Evolutionary conservation across 1,140 invertebrate genomes (phyloP).

Genomic region (Camponotus vicinus): DNA sequence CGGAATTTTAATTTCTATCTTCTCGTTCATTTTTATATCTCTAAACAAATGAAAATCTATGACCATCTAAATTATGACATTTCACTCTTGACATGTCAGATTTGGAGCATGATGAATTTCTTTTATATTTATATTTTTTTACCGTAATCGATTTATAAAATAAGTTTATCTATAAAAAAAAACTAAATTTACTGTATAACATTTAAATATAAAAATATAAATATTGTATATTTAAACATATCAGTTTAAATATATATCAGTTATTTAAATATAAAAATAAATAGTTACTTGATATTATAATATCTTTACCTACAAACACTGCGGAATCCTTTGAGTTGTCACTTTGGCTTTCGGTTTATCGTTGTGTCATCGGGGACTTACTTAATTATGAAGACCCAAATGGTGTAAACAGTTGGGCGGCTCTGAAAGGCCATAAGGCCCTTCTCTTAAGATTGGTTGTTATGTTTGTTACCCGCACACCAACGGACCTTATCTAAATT

Average conservation of each 20-base stretch:
- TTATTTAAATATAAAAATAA: too few relatives aligned
- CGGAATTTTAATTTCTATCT: slow-evolving; percentile 2
- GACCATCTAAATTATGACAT: neutral
- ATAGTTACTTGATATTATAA: neutral
- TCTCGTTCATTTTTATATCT: neutral
- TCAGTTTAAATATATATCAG: too few relatives aligned
- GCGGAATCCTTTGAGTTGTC: neutral
- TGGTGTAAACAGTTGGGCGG: slow-evolving; percentile 15
- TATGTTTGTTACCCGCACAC: slow-evolving; percentile 33
- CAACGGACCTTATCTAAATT: slow-evolving; percentile 66
- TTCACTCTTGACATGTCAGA: neutral
- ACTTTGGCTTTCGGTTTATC: slow-evolving; percentile 28
- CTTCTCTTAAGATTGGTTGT: slow-evolving; percentile 26
- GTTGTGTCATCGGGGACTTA: neutral
- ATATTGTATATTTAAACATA: too few relatives aligned
- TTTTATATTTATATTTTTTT: neutral
- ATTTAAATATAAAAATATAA: neutral
- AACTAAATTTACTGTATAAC: neutral
- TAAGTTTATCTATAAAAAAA: neutral
- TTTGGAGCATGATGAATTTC: neutral
- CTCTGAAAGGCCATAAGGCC: neutral
- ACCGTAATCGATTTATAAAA: neutral
- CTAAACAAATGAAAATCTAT: neutral
- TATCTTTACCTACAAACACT: neutral
- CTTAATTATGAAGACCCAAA: slow-evolving; percentile 41